These are phyloP conservation scores for Cantharis nigra DNA, from an alignment of 2,888 invertebrate genomes.

Conservation along the genomic window DNA sequence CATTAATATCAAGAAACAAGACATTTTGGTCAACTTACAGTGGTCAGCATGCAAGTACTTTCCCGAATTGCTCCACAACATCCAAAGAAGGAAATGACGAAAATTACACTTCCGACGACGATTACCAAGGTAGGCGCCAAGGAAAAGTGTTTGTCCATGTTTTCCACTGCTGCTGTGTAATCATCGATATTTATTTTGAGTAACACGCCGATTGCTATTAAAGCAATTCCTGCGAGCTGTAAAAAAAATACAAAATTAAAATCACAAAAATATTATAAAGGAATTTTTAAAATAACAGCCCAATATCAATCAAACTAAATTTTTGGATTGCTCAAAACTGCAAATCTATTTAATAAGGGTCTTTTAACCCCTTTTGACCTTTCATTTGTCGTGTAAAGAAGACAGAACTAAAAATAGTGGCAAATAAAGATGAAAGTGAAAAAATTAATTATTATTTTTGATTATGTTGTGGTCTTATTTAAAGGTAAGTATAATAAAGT, in stretches of 20 bases:
- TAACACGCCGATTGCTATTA: conserved; percentile 69
- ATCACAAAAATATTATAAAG: too few species aligned
- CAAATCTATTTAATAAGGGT: not conserved
- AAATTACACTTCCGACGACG: conserved; percentile 69
- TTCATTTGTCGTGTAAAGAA: too few species aligned
- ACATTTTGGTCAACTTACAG: conserved; percentile 44
- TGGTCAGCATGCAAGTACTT: conserved; percentile 54
- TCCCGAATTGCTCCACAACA: conserved; percentile 56
- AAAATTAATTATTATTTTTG: not conserved
- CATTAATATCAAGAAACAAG: not conserved
- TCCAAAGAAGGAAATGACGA: conserved; percentile 55
- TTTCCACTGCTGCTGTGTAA: conserved; percentile 23
- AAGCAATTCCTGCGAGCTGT: conserved; percentile 72
- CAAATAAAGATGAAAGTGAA: not conserved
- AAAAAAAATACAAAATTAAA: conserved; percentile 41
- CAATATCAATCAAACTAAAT: too few species aligned
- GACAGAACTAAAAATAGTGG: too few species aligned
- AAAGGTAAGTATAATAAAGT: not conserved
- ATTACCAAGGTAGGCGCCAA: conserved; percentile 56
- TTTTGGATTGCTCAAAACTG: too few species aligned
- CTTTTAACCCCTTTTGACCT: not conserved
- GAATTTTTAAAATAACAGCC: too few species aligned
- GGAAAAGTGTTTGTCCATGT: conserved; percentile 7
- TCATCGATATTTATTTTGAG: conserved; percentile 64
- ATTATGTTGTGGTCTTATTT: not conserved